phyloP scores from a whole-genome alignment of 2,888 invertebrate genomes.

The Euphydryas editha region DNA sequence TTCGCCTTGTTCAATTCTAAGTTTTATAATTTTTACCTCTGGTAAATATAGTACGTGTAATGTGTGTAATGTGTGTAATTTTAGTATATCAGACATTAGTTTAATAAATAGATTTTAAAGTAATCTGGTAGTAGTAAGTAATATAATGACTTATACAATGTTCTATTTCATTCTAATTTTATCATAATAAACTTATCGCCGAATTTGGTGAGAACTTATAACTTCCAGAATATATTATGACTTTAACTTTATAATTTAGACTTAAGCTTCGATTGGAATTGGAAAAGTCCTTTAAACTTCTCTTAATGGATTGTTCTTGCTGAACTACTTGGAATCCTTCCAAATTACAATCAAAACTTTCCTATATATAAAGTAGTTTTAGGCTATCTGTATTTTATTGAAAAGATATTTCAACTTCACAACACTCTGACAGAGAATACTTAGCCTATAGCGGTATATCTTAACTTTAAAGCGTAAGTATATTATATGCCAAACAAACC shows the following conservation, averaged over 20 bases:
- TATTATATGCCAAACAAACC: too few species aligned
- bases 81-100: too few species aligned
- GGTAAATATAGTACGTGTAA: too few species aligned
- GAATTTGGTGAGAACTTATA: constrained; percentile 41
- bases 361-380: constrained; percentile 25
- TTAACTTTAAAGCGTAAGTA: too few species aligned
- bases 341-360: constrained; percentile 37
- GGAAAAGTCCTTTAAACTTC: constrained; percentile 41
- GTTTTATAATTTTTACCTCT: too few species aligned
- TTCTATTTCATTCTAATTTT: too few species aligned
- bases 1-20: too few species aligned
- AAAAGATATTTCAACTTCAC: neutral
- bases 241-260: constrained; percentile 42
- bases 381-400: constrained; percentile 1
- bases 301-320: constrained; percentile 40
- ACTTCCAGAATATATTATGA: constrained; percentile 39
- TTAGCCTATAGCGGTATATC: too few species aligned
- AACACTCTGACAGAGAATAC: too few species aligned
- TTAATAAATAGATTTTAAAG: too few species aligned
- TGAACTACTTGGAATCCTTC: constrained; percentile 38
- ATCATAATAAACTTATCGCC: constrained; percentile 22
- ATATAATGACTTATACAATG: neutral
- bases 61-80: too few species aligned
- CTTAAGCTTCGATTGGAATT: constrained; percentile 41
- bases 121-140: too few species aligned